These are phyloP conservation scores for Metallyticus violacea DNA, from an alignment of 2,888 invertebrate genomes.

Conservation along the genomic window DNA sequence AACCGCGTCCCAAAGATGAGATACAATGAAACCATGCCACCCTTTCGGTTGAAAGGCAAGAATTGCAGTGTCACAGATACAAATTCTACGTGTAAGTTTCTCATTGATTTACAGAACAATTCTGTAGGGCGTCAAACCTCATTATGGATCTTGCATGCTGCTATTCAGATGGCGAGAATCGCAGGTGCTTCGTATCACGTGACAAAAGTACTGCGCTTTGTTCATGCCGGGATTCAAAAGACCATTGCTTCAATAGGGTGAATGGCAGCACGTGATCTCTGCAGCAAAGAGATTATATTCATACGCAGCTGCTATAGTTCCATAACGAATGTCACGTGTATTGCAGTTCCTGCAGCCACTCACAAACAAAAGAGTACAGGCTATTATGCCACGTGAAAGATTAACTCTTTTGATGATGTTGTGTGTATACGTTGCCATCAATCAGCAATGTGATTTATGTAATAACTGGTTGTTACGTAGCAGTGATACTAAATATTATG, in stretches of 20 bases:
- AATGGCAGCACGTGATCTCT: neutral
- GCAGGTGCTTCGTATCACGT: too few relatives aligned
- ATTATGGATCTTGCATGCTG: neutral
- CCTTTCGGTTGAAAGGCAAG: too few relatives aligned
- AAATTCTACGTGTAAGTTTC: neutral
- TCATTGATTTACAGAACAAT: neutral
- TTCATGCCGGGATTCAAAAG: neutral
- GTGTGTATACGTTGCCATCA: neutral
- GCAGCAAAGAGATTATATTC: neutral
- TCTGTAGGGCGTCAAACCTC: neutral
- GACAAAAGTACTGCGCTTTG: neutral
- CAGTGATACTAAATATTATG: too few relatives aligned
- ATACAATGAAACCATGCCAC: too few relatives aligned
- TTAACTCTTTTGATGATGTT: neutral
- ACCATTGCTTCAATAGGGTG: neutral
- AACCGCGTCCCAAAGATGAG: too few relatives aligned
- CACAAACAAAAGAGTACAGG: too few relatives aligned
- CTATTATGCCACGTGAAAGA: neutral
- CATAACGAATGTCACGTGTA: neutral
- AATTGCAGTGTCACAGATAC: too few relatives aligned
- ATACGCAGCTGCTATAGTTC: neutral
- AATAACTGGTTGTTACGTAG: too few relatives aligned
- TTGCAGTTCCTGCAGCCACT: neutral
- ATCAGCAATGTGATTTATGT: too few relatives aligned
- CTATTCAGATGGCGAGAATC: neutral